Percentiles rank a stretch among this genome's conserved stretches.
Conservation (phyloP, 2,888 invertebrate species). For the Brenthis daphne region DNA sequence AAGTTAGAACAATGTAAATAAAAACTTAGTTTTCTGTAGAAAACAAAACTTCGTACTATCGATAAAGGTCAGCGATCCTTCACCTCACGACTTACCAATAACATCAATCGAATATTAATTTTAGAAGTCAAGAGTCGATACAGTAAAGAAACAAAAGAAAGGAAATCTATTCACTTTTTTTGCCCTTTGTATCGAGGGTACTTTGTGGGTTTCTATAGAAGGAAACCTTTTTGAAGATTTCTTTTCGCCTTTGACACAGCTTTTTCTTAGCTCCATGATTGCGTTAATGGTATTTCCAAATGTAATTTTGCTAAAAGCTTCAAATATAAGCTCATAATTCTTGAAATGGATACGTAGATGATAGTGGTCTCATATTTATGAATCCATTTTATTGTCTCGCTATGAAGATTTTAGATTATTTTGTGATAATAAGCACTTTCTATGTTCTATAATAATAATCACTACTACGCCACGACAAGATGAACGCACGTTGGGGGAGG, state of each 20-base stretch:
- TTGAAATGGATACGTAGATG: constrained; percentile 3
- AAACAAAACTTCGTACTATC: constrained; percentile 8
- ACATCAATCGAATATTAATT: constrained; percentile 64
- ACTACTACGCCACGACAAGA: too few relatives aligned
- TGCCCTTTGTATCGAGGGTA: constrained; percentile 55
- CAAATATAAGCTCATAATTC: constrained; percentile 17
- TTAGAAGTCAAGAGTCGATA: constrained; percentile 52
- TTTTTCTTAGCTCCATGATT: constrained; percentile 48
- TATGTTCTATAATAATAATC: too few relatives aligned
- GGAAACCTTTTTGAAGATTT: constrained; percentile 61
- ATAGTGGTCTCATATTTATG: background rate
- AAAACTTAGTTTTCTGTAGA: constrained; percentile 12
- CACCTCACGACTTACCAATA: constrained; percentile 43
- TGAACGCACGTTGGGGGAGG: too few relatives aligned
- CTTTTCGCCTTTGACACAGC: constrained; percentile 54
- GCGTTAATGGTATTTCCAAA: constrained; percentile 52
- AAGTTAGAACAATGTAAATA: constrained; percentile 8
- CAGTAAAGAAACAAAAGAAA: constrained; percentile 61
- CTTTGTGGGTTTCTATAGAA: constrained; percentile 49
- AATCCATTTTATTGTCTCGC: background rate
- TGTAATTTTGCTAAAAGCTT: constrained; percentile 35
- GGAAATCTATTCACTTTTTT: constrained; percentile 48
- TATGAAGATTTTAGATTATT: background rate
- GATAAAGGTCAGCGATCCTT: constrained; percentile 29
- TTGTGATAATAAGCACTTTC: too few relatives aligned